Conservation (phyloP, 2,113 vertebrate genomes). For the Xiphophorus maculatus region DNA sequence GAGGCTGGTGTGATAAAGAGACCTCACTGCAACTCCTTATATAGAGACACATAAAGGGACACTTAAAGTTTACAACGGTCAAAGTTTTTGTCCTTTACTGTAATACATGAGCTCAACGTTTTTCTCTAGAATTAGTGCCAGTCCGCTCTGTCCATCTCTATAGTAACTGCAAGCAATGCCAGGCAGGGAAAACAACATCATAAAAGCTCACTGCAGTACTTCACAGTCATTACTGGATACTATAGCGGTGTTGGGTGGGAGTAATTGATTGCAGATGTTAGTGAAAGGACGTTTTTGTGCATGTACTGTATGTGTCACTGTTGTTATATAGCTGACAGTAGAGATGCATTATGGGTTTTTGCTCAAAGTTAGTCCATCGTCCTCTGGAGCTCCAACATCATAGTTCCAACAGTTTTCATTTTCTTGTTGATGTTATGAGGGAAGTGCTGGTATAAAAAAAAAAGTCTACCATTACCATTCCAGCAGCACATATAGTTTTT, state of each 20-base stretch:
- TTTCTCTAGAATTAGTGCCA: conserved; percentile 14
- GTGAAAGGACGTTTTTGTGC: conserved; percentile 63
- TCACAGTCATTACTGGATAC: conserved; percentile 72
- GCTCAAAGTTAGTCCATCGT: conserved; percentile 54
- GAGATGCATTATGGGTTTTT: conserved; percentile 54
- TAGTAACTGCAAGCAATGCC: conserved; percentile 61
- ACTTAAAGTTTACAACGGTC: conserved; percentile 5
- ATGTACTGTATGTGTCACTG: conserved; percentile 44
- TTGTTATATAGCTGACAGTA: conserved; percentile 38
- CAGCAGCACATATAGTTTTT: background rate
- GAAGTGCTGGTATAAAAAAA: background rate
- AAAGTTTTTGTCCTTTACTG: background rate
- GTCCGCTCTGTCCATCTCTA: conserved; percentile 45
- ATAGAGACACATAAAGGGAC: conserved; percentile 35
- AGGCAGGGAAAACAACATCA: conserved; percentile 66
- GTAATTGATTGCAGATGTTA: conserved; percentile 73
- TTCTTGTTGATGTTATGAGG: background rate
- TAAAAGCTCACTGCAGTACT: conserved; percentile 67
- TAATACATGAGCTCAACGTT: conserved; percentile 12
- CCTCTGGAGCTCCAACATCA: conserved; percentile 10
- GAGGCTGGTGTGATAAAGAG: conserved; percentile 15
- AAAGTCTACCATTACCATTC: background rate
- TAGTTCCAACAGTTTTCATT: background rate
- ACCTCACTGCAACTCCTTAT: conserved; percentile 45
- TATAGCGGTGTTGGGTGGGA: conserved; percentile 65